These are phyloP conservation scores for Lanistes nyassanus DNA, from an alignment of 1,140 invertebrate species.

Conservation along the genomic window DNA sequence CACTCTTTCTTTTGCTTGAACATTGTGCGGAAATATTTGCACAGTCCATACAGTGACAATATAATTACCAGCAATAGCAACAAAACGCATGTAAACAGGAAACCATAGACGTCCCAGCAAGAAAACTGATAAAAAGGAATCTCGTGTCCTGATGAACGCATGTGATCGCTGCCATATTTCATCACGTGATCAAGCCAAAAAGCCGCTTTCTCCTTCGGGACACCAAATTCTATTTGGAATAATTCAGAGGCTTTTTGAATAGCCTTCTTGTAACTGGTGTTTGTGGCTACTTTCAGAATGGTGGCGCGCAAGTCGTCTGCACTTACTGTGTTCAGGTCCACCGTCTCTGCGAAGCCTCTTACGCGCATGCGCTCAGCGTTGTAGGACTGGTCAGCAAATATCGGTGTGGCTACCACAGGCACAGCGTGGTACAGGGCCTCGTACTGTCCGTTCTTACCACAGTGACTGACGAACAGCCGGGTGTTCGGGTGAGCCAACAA, in stretches of 20 bases:
- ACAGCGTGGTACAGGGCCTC: constrained; percentile 49
- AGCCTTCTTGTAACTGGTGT: constrained; percentile 35
- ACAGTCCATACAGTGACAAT: not conserved
- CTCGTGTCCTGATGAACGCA: constrained; percentile 33
- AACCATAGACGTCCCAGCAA: constrained; percentile 35
- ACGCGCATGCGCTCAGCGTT: constrained; percentile 55
- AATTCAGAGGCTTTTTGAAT: constrained; percentile 45
- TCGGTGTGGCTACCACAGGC: constrained; percentile 73
- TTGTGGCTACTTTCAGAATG: constrained; percentile 35
- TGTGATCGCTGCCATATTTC: constrained; percentile 45
- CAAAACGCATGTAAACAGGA: constrained; percentile 9
- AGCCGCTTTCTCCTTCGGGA: constrained; percentile 34
- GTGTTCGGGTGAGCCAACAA: constrained; percentile 70
- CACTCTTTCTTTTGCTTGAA: too few relatives aligned
- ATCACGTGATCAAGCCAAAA: constrained; percentile 52
- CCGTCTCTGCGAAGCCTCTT: constrained; percentile 33
- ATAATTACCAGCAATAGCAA: not conserved
- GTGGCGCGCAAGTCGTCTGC: constrained; percentile 22
- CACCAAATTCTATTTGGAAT: constrained; percentile 35
- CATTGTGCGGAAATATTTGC: too few relatives aligned
- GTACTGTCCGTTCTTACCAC: constrained; percentile 44
- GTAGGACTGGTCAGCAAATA: constrained; percentile 75
- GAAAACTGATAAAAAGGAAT: constrained; percentile 44
- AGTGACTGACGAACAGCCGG: constrained; percentile 47
- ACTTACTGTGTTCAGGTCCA: constrained; percentile 28